A percentile compares a stretch with the other conserved stretches of the same genome.
These are phyloP conservation scores for Gastrophryne carolinensis DNA, from an alignment of 2,797 vertebrate genomes.

Conservation along the genomic window DNA sequence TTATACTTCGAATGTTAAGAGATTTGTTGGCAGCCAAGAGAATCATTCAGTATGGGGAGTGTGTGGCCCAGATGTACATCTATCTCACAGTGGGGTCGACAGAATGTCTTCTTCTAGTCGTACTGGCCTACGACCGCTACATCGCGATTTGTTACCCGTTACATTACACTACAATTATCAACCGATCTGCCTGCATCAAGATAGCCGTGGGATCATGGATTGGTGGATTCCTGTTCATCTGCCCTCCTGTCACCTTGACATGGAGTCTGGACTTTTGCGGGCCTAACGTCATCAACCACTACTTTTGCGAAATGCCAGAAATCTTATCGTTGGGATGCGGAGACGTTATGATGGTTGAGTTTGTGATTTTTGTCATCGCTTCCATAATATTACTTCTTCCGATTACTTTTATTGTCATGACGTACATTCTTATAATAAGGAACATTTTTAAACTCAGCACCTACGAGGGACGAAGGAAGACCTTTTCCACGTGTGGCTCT, in stretches of 20 bases:
- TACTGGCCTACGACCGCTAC: slow-evolving; percentile 15
- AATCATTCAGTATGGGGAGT: too few relatives aligned
- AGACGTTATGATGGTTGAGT: not conserved
- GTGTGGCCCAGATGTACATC: slow-evolving; percentile 1
- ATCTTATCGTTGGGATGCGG: not conserved
- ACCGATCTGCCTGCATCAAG: not conserved
- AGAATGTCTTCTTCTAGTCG: not conserved
- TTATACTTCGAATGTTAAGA: slow-evolving; percentile 51
- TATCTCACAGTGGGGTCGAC: not conserved
- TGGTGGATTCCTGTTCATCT: not conserved
- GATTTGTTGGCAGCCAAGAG: slow-evolving; percentile 35
- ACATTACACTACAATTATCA: not conserved
- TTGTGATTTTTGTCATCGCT: not conserved
- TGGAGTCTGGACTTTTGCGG: not conserved
- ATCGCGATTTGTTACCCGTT: slow-evolving; percentile 1
- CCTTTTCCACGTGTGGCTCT: not conserved
- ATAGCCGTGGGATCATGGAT: not conserved
- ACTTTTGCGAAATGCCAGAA: slow-evolving; percentile 3
- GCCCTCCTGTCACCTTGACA: not conserved
- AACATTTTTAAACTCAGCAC: slow-evolving; percentile 50
- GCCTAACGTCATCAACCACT: too few relatives aligned
- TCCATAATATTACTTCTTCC: not conserved
- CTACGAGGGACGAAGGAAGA: slow-evolving; percentile 22
- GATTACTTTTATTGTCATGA: not conserved
- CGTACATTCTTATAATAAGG: slow-evolving; percentile 13